Percentiles rank a stretch among this genome's conserved stretches.
Conservation (phyloP, 2,888 invertebrate species). For the Eupithecia exiguata region DNA sequence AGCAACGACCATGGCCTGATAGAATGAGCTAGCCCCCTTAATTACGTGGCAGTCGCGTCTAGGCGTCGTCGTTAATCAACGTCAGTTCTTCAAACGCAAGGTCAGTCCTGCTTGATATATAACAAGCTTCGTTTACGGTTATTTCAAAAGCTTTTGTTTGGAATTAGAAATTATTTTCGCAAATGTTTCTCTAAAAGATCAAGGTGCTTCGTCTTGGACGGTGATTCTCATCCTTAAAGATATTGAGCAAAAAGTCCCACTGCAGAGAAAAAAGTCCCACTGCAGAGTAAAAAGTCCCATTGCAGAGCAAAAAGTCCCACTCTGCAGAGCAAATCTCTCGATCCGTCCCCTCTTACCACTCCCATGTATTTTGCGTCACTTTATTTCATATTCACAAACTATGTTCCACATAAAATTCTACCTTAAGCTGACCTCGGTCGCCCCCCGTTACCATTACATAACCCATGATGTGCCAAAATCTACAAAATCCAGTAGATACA, state of each 20-base stretch:
- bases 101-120: slow-evolving; percentile 38
- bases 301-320: neutral
- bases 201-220: neutral
- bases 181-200: neutral
- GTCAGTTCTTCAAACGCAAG: slow-evolving; percentile 39
- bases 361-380: neutral
- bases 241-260: neutral
- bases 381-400: neutral
- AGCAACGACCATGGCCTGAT: slow-evolving; percentile 9
- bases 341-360: neutral
- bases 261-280: neutral
- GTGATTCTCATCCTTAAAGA: too few relatives aligned
- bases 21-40: slow-evolving; percentile 28
- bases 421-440: too few relatives aligned
- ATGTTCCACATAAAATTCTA: too few relatives aligned
- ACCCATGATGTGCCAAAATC: too few relatives aligned
- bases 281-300: neutral
- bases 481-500: too few relatives aligned
- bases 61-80: slow-evolving; percentile 39
- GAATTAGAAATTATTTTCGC: neutral
- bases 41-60: slow-evolving; percentile 29
- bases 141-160: slow-evolving; percentile 6
- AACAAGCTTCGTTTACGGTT: slow-evolving; percentile 29
- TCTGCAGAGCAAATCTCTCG: neutral
- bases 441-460: too few relatives aligned